Evolutionary conservation across 2,888 invertebrate species (phyloP).

Genomic region (Diarsia dahlii): DNA sequence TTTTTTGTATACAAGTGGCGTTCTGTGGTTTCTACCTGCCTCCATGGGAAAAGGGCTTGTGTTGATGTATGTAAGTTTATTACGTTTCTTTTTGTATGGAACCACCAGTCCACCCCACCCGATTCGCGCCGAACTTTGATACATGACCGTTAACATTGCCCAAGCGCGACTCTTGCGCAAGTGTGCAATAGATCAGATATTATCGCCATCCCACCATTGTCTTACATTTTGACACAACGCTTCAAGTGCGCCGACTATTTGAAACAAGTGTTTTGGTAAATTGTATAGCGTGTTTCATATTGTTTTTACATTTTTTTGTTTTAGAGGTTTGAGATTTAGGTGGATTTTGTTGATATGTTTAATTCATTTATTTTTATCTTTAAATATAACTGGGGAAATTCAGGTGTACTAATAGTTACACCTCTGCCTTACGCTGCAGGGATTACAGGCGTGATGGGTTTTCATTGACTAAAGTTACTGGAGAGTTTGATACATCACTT

Average conservation of each 20-base stretch:
- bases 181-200: constrained; percentile 55
- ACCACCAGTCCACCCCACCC: neutral
- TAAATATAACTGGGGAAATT: no score
- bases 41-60: no score
- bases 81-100: constrained; percentile 14
- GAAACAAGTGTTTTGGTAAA: constrained; percentile 46
- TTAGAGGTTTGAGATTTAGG: neutral
- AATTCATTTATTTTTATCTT: neutral
- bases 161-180: constrained; percentile 57
- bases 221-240: constrained; percentile 66
- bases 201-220: constrained; percentile 68
- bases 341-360: neutral
- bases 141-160: constrained; percentile 53
- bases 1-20: no score
- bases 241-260: constrained; percentile 49
- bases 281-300: neutral
- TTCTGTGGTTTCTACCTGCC: no score
- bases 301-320: neutral
- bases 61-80: no score
- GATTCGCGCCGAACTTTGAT: constrained; percentile 27
- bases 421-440: no score
- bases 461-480: neutral
- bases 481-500: no score
- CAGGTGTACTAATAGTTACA: no score
- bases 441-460: neutral